Evolutionary conservation across 37 sponge, comb jelly and placozoan species (phyloP), one percentile per base, ranked within the genome.

Genomic region (Beroe ovata): DNA sequence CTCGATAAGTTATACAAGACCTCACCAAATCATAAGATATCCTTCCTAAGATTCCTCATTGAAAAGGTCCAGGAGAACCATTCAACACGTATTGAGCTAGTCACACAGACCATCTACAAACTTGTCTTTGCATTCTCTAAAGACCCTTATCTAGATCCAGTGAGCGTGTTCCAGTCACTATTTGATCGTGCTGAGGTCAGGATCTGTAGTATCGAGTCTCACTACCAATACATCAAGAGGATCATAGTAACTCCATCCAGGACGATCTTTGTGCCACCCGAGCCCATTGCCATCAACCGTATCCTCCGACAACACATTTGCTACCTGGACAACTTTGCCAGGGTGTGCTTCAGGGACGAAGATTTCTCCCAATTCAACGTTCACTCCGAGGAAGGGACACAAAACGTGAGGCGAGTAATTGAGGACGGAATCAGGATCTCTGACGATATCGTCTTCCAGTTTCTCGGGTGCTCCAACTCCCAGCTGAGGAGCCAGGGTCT

Each of bases 351-450:
- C 58, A 77, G 84, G 40, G 84, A 77, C 84, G 84, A 77, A 23
- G 84, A 77, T 29, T 77, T 77, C 84, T 77, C 84, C 3, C 84
- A 77, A 58, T 77, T 77, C 84, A 77, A 77, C 84, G 84, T 77
- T 3, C 84, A 77, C 47, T 77, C 84, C 11, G 84, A 77, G 23
- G 23, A 77, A 3, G 84, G 36, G 26, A 77, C 84, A 0, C 21
- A 39, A 23, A 77, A 77, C 54, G 84, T 77, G 23, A n/a, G 54
- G 22, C 20, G n/a, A 77, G 84, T 77, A 3, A 77, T 77, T 8
- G 54, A 77, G 14, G 84, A 77, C 26, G 84, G 84, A 37, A 39
- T 77, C 54, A 37, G 26, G 84, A 77, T 77, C 23, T 39, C 84
- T 11, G 84, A 77, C 21, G 84, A 42, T 4, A 42, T 77, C 23